Percentiles rank a stretch among this genome's conserved stretches.
These are phyloP conservation scores for Zeus faber DNA, from an alignment of 2,113 vertebrate species.

Conservation along the genomic window DNA sequence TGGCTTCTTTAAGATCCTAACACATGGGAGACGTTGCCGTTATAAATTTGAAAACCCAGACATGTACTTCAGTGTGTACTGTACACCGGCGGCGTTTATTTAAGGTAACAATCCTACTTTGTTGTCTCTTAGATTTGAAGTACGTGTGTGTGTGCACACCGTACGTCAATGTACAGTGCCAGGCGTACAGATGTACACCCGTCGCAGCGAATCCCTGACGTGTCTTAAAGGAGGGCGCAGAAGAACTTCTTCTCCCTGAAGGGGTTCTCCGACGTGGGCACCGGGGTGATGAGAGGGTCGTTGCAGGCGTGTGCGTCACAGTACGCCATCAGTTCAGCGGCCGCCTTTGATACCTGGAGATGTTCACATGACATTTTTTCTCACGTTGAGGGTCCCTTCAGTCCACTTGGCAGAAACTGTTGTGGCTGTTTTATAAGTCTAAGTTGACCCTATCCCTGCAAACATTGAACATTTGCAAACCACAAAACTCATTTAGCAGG, in stretches of 20 bases:
- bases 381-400: too few relatives aligned
- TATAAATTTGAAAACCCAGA: too few relatives aligned
- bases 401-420: too few relatives aligned
- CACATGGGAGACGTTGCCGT: too few relatives aligned
- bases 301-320: constrained; percentile 88
- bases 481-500: too few relatives aligned
- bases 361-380: background rate
- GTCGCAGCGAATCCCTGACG: constrained; percentile 38
- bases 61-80: too few relatives aligned
- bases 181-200: constrained; percentile 1
- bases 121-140: constrained; percentile 56
- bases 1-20: too few relatives aligned
- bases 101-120: constrained; percentile 57
- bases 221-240: constrained; percentile 86
- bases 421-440: too few relatives aligned
- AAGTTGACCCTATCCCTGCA: too few relatives aligned
- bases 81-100: constrained; percentile 60
- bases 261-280: constrained; percentile 93
- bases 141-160: constrained; percentile 60
- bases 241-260: constrained; percentile 96
- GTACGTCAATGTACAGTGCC: constrained; percentile 45
- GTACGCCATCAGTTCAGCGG: constrained; percentile 89
- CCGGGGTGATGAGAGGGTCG: constrained; percentile 89
- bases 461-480: too few relatives aligned
- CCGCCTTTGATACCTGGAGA: constrained; percentile 90